These are phyloP conservation scores for Graphium colonna DNA, from an alignment of 2,888 invertebrate species.

Conservation along the genomic window DNA sequence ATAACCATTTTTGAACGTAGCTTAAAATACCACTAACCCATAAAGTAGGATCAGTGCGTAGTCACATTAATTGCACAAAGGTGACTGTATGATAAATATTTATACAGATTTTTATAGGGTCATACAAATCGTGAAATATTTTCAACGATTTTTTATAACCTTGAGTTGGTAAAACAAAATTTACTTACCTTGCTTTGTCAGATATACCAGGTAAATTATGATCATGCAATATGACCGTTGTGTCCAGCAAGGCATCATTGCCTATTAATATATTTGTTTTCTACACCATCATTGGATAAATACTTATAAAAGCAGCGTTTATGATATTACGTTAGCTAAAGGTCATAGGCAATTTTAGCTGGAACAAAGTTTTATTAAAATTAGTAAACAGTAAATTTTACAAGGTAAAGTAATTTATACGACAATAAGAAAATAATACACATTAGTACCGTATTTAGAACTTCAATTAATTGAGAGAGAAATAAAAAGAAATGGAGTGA, in stretches of 20 bases:
- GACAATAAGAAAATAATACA: neutral
- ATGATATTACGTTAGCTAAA: neutral
- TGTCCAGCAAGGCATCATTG: slow-evolving; percentile 13
- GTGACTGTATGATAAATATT: too few species aligned
- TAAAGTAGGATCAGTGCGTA: neutral
- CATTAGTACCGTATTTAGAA: neutral
- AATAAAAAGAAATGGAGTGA: too few species aligned
- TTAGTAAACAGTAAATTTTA: neutral
- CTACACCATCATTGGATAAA: slow-evolving; percentile 19
- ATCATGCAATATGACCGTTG: slow-evolving; percentile 16
- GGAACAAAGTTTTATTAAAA: neutral
- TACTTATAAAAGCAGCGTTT: neutral
- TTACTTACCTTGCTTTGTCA: slow-evolving; percentile 11
- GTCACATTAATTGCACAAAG: neutral
- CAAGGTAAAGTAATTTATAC: neutral
- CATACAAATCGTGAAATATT: neutral
- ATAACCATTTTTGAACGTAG: too few species aligned
- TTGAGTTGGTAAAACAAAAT: neutral
- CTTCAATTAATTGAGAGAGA: neutral
- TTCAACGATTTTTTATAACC: neutral
- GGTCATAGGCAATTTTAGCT: neutral
- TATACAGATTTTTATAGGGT: too few species aligned
- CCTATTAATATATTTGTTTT: neutral
- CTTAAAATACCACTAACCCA: neutral
- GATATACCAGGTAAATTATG: slow-evolving; percentile 3